Evolutionary conservation across 2,888 invertebrate genomes (phyloP).

Genomic region (Andrena flavipes): DNA sequence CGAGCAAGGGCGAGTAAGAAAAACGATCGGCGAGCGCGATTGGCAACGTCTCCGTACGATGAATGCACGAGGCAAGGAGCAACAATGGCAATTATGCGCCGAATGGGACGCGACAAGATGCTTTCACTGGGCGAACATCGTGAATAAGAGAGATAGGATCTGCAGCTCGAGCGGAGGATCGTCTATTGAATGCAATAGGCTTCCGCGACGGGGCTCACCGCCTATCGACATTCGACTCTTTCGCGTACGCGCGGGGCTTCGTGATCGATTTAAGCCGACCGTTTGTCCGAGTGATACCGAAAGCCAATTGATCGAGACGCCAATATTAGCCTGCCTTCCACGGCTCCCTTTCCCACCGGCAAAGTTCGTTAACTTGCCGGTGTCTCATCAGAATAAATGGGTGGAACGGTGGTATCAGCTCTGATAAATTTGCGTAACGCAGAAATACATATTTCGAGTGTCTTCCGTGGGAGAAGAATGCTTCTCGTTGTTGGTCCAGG

Average conservation of each 20-base stretch:
- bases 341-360: neutral
- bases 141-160: constrained; percentile 66
- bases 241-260: constrained; percentile 59
- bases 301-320: constrained; percentile 60
- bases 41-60: constrained; percentile 7
- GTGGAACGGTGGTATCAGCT: no score
- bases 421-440: no score
- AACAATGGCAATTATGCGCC: constrained; percentile 63
- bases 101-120: constrained; percentile 64
- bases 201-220: constrained; percentile 53
- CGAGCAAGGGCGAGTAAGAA: neutral
- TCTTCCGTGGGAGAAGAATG: no score
- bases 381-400: no score
- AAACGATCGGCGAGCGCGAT: neutral
- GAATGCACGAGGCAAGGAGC: constrained; percentile 23
- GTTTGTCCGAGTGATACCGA: constrained; percentile 63
- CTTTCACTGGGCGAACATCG: constrained; percentile 62
- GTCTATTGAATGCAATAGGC: constrained; percentile 64
- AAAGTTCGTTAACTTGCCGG: constrained; percentile 37
- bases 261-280: constrained; percentile 63
- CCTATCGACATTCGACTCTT: constrained; percentile 66
- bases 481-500: no score
- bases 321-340: constrained; percentile 36
- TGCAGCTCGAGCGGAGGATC: constrained; percentile 42
- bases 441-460: no score